Conservation (phyloP, 2,113 vertebrate genomes). For the Eudyptes chrysolophus region DNA sequence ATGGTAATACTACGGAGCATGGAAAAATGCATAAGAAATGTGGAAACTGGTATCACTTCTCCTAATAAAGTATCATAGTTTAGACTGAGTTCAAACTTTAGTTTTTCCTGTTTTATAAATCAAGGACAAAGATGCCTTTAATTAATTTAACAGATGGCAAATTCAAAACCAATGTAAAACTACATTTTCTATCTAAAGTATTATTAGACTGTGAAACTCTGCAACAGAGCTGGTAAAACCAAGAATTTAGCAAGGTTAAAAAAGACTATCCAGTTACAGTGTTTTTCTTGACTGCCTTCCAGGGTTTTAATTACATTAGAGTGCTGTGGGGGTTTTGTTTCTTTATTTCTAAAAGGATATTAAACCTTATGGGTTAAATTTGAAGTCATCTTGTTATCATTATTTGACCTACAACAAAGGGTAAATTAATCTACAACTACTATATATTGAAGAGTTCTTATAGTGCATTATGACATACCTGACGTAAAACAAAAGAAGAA, state of each 20-base stretch:
- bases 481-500: neutral
- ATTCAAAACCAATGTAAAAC: neutral
- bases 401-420: neutral
- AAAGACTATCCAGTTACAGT: neutral
- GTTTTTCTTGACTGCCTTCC: neutral
- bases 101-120: neutral
- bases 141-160: slow-evolving; percentile 48
- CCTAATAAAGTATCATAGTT: neutral
- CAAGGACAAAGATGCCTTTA: neutral
- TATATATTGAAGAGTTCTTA: neutral
- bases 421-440: neutral
- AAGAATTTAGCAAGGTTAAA: neutral
- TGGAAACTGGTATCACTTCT: neutral
- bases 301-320: slow-evolving; percentile 24
- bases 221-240: neutral
- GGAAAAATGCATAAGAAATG: neutral
- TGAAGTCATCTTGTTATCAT: neutral
- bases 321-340: neutral
- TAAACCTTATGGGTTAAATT: neutral
- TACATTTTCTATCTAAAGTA: neutral
- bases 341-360: slow-evolving; percentile 20
- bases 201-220: slow-evolving; percentile 8
- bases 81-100: neutral
- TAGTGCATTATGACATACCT: fast-evolving
- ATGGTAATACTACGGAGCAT: fast-evolving